phyloP scores from a whole-genome alignment of 1,140 invertebrate species.

The Brachionus rubens region DNA sequence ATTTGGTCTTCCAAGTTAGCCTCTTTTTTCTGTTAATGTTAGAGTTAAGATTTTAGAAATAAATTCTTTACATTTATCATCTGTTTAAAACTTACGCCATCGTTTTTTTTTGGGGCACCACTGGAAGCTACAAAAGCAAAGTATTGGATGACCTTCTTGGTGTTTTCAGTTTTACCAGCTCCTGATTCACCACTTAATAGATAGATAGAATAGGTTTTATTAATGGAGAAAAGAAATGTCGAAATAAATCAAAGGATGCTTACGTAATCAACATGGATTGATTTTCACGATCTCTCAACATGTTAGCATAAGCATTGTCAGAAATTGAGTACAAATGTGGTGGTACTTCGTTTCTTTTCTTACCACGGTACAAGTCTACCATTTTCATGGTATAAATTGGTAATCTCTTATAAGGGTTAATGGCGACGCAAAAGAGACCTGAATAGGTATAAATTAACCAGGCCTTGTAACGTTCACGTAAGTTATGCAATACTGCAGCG shows the following conservation, averaged over 20 bases:
- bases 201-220: background rate
- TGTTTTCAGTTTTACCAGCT: conserved; percentile 69
- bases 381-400: conserved; percentile 95
- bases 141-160: conserved; percentile 69
- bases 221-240: background rate
- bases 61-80: too few species aligned
- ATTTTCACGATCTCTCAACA: conserved; percentile 67
- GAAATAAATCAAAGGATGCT: conserved; percentile 47
- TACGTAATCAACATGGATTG: conserved; percentile 65
- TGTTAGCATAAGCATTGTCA: conserved; percentile 98
- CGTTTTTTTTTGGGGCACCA: conserved; percentile 7
- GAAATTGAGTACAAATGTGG: conserved; percentile 99
- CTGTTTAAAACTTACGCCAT: conserved; percentile 60
- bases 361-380: conserved; percentile 94
- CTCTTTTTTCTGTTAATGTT: conserved; percentile 45
- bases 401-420: conserved; percentile 99
- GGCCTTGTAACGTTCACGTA: conserved; percentile 93
- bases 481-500: conserved; percentile 95
- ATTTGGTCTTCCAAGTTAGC: conserved; percentile 82
- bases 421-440: conserved; percentile 98
- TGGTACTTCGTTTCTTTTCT: conserved; percentile 97
- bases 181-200: conserved; percentile 65
- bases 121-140: conserved; percentile 65
- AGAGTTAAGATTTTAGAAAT: too few species aligned
- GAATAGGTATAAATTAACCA: conserved; percentile 99